Percentiles rank a stretch among this genome's conserved stretches.
Conservation (phyloP, 2,113 vertebrate genomes). For the Hucho hucho region DNA sequence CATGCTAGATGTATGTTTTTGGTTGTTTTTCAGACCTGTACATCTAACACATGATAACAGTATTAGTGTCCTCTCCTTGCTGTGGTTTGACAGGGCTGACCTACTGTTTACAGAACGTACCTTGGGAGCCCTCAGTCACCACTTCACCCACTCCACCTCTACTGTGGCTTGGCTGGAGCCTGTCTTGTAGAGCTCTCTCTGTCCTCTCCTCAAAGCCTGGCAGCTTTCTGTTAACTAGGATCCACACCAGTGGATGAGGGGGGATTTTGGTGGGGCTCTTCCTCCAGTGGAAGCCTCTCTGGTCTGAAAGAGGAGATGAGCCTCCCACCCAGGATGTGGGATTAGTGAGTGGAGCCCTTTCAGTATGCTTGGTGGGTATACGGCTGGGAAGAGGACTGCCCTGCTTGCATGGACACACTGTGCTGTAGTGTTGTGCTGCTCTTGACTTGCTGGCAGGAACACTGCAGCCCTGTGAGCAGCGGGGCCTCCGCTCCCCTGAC, state of each 20-base stretch:
- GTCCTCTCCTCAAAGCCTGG: conserved; percentile 11
- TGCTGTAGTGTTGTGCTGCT: conserved; percentile 50
- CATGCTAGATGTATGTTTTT: not conserved
- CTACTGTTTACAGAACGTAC: not conserved
- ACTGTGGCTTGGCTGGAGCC: conserved; percentile 27
- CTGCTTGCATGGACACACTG: conserved; percentile 36
- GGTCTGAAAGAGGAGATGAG: conserved; percentile 51
- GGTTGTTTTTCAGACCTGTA: not conserved
- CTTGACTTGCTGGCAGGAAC: conserved; percentile 39
- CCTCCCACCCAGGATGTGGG: conserved; percentile 22
- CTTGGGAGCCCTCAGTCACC: not conserved
- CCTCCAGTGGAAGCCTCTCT: conserved; percentile 35
- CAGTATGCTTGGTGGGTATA: conserved; percentile 34
- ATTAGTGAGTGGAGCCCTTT: conserved; percentile 59
- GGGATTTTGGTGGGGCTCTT: conserved; percentile 43
- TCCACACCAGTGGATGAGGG: conserved; percentile 30
- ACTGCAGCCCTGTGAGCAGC: conserved; percentile 46
- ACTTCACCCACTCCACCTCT: conserved; percentile 7
- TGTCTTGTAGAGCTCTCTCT: conserved; percentile 7
- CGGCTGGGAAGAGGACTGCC: conserved; percentile 42
- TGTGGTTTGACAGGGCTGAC: conserved; percentile 15
- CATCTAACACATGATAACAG: not conserved
- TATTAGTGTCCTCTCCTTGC: conserved; percentile 6
- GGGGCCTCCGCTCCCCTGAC: conserved; percentile 47
- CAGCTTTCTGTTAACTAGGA: conserved; percentile 37